A percentile compares a stretch with the other conserved stretches of the same genome.
These are phyloP conservation scores for Oncorhynchus mykiss DNA, from an alignment of 2,113 vertebrate genomes.

Conservation along the genomic window DNA sequence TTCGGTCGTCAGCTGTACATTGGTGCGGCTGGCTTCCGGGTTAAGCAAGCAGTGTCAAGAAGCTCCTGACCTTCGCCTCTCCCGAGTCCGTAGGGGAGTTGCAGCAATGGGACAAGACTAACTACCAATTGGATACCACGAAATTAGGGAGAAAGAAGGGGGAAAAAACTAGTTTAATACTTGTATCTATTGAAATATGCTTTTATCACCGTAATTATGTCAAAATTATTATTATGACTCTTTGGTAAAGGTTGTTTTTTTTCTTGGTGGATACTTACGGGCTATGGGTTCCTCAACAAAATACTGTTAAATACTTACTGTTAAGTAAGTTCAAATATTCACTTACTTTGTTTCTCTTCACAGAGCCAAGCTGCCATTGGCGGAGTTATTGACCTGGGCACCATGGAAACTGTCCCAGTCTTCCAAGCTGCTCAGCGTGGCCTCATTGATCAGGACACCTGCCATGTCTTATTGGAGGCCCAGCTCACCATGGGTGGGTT, in stretches of 20 bases:
- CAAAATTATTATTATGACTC: neutral
- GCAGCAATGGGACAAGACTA: too few relatives aligned
- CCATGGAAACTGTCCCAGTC: slow-evolving; percentile 90
- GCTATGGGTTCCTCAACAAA: neutral
- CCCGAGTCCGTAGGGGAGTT: too few relatives aligned
- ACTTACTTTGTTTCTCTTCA: slow-evolving; percentile 48
- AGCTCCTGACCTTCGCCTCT: too few relatives aligned
- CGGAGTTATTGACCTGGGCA: slow-evolving; percentile 94
- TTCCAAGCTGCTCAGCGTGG: slow-evolving; percentile 89
- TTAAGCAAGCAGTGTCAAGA: too few relatives aligned
- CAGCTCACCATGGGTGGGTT: slow-evolving; percentile 87
- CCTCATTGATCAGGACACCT: slow-evolving; percentile 94
- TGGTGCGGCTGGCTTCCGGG: too few relatives aligned
- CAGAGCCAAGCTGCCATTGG: slow-evolving; percentile 81
- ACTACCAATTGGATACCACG: too few relatives aligned
- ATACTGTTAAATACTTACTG: neutral
- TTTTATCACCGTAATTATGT: neutral
- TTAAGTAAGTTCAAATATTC: neutral
- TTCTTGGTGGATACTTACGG: neutral
- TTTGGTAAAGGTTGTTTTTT: neutral
- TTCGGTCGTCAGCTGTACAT: too few relatives aligned
- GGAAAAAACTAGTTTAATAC: too few relatives aligned
- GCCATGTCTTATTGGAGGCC: slow-evolving; percentile 82
- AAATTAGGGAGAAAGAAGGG: too few relatives aligned
- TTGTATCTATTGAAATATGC: neutral